These are phyloP conservation scores for Rutilus rutilus DNA, from an alignment of 2,113 vertebrate species.

Conservation along the genomic window DNA sequence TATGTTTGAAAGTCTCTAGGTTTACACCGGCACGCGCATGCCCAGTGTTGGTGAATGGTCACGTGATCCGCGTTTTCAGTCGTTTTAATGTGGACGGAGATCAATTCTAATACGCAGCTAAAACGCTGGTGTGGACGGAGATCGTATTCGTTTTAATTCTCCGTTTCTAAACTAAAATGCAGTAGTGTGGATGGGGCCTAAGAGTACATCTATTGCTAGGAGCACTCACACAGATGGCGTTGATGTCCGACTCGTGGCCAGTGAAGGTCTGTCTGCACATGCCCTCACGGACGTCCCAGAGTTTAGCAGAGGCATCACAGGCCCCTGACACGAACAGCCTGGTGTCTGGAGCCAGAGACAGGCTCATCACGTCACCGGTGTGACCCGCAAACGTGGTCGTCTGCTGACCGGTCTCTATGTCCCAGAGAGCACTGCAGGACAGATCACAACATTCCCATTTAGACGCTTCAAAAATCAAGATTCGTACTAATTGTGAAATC, in stretches of 20 bases:
- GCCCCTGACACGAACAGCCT: slow-evolving; percentile 97
- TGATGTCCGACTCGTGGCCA: slow-evolving; percentile 98
- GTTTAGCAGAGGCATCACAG: slow-evolving; percentile 97
- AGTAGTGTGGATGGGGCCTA: too few species aligned
- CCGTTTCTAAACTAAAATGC: too few species aligned
- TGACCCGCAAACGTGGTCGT: slow-evolving; percentile 98
- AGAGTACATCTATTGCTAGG: background rate
- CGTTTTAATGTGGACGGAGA: too few species aligned
- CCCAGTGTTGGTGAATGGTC: too few species aligned
- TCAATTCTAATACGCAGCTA: too few species aligned
- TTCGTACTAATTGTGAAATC: background rate
- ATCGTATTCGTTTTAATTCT: too few species aligned
- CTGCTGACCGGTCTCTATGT: slow-evolving; percentile 99
- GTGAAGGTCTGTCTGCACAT: slow-evolving; percentile 99
- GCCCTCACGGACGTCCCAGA: slow-evolving; percentile 98
- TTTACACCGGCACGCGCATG: too few species aligned
- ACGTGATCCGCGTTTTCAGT: too few species aligned
- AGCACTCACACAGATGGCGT: slow-evolving; percentile 94
- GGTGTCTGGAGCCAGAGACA: slow-evolving; percentile 93
- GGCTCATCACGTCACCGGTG: slow-evolving; percentile 98
- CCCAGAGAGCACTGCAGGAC: slow-evolving; percentile 90
- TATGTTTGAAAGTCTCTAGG: too few species aligned
- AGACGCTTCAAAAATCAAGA: background rate
- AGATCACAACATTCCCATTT: slow-evolving; percentile 2
- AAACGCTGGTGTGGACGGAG: too few species aligned